These are phyloP conservation scores for Eretmocerus hayati DNA, from an alignment of 2,888 invertebrate species.

Conservation along the genomic window DNA sequence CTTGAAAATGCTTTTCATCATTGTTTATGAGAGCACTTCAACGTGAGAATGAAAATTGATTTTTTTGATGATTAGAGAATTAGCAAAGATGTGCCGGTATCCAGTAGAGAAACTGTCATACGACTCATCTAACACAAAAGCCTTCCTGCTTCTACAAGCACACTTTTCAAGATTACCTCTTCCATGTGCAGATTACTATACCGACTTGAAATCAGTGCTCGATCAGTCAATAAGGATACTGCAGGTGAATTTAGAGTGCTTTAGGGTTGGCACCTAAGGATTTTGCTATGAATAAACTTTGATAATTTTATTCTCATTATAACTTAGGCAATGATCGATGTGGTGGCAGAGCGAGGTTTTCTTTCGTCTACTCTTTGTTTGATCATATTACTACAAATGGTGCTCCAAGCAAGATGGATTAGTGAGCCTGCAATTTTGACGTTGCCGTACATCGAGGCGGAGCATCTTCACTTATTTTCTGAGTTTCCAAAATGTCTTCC, in stretches of 20 bases:
- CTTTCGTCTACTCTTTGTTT: conserved; percentile 70
- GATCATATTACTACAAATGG: conserved; percentile 78
- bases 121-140: conserved; percentile 92
- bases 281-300: no score
- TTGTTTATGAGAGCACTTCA: neutral
- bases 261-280: no score
- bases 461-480: conserved; percentile 56
- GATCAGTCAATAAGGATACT: conserved; percentile 93
- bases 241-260: conserved; percentile 66
- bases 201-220: conserved; percentile 92
- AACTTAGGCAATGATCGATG: conserved; percentile 88
- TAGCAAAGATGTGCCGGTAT: conserved; percentile 69
- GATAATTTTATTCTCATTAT: neutral
- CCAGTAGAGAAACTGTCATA: conserved; percentile 65
- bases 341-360: conserved; percentile 87
- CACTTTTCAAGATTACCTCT: conserved; percentile 78
- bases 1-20: no score
- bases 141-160: conserved; percentile 87
- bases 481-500: conserved; percentile 48
- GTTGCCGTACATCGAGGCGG: conserved; percentile 67
- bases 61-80: conserved; percentile 56
- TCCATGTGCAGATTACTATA: conserved; percentile 89
- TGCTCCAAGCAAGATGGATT: conserved; percentile 88
- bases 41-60: conserved; percentile 1
- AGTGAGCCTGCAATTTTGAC: conserved; percentile 66